Base-by-base conservation (phyloP, 2,113 vertebrate genomes). In the Sinosuthora webbiana region DNA sequence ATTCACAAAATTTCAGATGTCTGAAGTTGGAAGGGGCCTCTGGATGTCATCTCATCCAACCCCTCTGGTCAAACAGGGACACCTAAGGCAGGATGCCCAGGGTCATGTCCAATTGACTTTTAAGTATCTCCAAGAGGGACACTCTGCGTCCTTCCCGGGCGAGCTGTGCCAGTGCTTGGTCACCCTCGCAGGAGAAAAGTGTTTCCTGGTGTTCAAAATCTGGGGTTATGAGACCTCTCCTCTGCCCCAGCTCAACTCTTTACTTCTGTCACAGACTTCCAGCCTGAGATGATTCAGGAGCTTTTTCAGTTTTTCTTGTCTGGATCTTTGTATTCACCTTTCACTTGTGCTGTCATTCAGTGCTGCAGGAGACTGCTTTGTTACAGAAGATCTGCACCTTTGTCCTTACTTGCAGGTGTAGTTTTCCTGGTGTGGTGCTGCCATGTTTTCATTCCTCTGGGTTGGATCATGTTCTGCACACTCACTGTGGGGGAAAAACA, bases 391-490 rank as follows among this genome's bases (percentile, higher is more conserved):
- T 1, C 1, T 25, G 23, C 19, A 10, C 16, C 55, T 76, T 45
- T 60, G 59, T 64, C n/a, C 44, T 37, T 44, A 15, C 24, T 37
- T 42, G 39, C 50, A 45, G 71, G 24, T 45, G 30, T 17, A 9
- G 42, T 37, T 35, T 71, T 53, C 24, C 41, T 44, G 53, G 21
- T 0, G 0, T 60, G 45, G 18, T 73, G 35, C 76, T 93, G 44
- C 70, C 0, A 0, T 6, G 14, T 86, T 22, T 15, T 24, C 1
- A 0, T 80, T 76, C 41, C 16, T 60, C 45, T 33, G 37, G 18
- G 11, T 69, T 73, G 57, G 31, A 52, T 60, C 2, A 2, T 37
- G 49, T 83, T 91, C 59, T 73, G 27, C 49, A 13, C 1, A 1
- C 12, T 80, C 41, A 14, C 0, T 24, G 23, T 24, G 30, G 5